Evolutionary conservation across 1,140 invertebrate genomes (phyloP), one percentile per base, ranked within the genome.

Genomic region (Calephelis nemesis): DNA sequence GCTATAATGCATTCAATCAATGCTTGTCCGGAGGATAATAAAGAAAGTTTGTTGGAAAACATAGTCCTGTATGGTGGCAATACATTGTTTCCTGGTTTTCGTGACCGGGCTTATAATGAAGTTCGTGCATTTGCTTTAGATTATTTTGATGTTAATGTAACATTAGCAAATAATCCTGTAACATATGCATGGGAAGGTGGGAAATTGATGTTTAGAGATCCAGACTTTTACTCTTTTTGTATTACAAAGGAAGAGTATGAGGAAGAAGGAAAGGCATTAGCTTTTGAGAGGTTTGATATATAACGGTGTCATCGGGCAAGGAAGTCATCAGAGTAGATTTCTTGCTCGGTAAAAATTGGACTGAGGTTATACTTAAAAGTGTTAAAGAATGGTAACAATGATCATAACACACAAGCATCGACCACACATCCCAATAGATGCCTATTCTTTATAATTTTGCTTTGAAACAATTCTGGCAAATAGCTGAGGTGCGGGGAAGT

Each of bases 61-160:
- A 98, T 99, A 73, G 83, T 99, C 45, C 92, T 99, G 9, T 96
- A 95, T 63, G 99, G 99, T n/a, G 99, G 99, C 3, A 98, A 96
- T 82, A 93, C 94, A 0, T 93, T 94, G 52, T 97, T 98, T 85
- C 95, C 96, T 0, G 97, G 97, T 47, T 98, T 99, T 83, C 92
- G 94, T 74, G 95, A 98, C 13, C 91, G 98, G 81, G 89, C 99
- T 60, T 95, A 94, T 66, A 94, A 94, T 52, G 98, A 99, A 86
- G 92, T 99, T 0, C 91, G 98, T 71, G 93, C 95, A 15, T 88
- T 97, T 71, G 95, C 97, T 5, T 95, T 96, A 11, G 94, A 95
- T 65, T 94, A 97, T 74, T 96, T 94, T 83, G 93, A 96, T 74
- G 95, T 92, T 0, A 91, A 86, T 70, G 86, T 92, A 7, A 94